phyloP scores from a whole-genome alignment of 2,888 invertebrate genomes.

The Bedellia somnulentella region DNA sequence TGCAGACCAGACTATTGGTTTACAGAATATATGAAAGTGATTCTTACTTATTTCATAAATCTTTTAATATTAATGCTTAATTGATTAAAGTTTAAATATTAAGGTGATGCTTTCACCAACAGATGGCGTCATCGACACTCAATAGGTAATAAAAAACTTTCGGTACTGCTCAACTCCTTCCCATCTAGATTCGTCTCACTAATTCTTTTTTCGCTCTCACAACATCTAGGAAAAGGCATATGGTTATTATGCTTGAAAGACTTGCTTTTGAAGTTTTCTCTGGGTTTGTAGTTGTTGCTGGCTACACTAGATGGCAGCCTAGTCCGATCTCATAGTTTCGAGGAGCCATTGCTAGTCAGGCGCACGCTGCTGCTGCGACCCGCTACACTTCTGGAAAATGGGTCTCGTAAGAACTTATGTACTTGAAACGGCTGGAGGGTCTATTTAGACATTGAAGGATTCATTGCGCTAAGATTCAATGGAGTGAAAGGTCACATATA shows the following conservation, averaged over 20 bases:
- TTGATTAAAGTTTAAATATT: no score
- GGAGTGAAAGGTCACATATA: no score
- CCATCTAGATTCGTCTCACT: constrained; percentile 21
- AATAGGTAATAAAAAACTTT: constrained; percentile 30
- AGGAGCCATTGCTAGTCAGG: constrained; percentile 42
- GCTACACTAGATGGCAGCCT: constrained; percentile 23
- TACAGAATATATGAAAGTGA: no score
- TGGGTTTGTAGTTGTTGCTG: constrained; percentile 31
- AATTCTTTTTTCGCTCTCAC: constrained; percentile 32
- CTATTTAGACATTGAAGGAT: no score
- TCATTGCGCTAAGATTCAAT: no score
- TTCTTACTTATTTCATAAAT: no score
- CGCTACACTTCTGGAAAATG: no score
- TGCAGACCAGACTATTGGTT: no score
- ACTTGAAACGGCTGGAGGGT: no score
- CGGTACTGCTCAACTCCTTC: constrained; percentile 29
- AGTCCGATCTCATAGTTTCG: constrained; percentile 45
- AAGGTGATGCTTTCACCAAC: no score
- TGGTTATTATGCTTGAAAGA: constrained; percentile 20
- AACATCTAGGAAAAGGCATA: constrained; percentile 45
- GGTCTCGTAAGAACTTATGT: no score
- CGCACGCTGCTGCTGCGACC: constrained; percentile 48
- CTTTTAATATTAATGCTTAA: no score
- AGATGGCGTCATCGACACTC: constrained; percentile 14
- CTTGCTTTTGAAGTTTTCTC: constrained; percentile 34